Base-by-base conservation (phyloP, 2,797 vertebrate genomes). In the Semotilus atromaculatus region DNA sequence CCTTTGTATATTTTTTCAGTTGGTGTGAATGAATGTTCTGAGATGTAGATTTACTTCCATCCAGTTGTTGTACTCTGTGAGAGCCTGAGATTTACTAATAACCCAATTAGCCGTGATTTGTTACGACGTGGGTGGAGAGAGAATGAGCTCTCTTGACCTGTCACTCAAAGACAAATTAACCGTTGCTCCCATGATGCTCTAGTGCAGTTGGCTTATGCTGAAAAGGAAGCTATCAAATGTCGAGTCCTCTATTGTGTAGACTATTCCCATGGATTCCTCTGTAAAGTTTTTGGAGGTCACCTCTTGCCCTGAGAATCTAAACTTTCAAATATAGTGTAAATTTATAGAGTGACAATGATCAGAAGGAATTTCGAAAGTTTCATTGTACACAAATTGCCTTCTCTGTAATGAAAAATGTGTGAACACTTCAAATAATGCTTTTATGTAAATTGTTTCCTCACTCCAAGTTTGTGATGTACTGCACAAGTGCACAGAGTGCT, bases 51-150 rank as follows among this genome's bases (percentile, higher is more conserved):
- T 89, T 90, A 88, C 89, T 88, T 94, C 92, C 89, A 84, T 75
- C 92, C 92, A 90, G 88, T 68, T 40, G 89, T 82, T 83, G 90
- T 87, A 58, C 36, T 90, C 92, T 83, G 83, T 84, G 90, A 92
- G 91, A 91, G 90, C 90, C 29, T 90, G 91, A 90, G 94, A 95
- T 94, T 94, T 92, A 92, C 92, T 95, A 96, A 96, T 94, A 89
- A 94, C 29, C 88, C 94, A 96, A 95, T 96, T 96, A 96, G 93
- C 89, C 87, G 92, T 93, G 93, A 95, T 94, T 95, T 95, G 94
- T 94, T 90, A 90, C 88, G 86, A 88, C 77, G 86, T 90, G 91
- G 91, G 91, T 6, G 76, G 90, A 88, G 90, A 89, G 89, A 89
- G 51, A 72, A 90, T 91, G 88, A 85, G 87, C 90, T 89, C 93